phyloP scores from a whole-genome alignment of 2,113 vertebrate genomes.

The Suricata suricatta region DNA sequence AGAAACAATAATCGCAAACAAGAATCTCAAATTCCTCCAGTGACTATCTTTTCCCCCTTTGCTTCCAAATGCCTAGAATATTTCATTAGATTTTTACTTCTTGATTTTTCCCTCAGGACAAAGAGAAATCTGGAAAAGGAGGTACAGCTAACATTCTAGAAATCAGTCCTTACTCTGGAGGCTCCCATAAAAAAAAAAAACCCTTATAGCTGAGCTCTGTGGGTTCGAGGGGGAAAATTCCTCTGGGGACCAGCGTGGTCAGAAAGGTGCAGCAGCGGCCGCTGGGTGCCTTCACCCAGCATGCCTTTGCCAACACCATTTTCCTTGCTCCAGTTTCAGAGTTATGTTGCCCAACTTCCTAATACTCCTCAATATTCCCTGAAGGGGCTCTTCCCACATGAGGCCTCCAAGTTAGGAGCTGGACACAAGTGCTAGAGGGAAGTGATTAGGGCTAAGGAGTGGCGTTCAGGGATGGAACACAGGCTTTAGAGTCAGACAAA shows the following conservation, averaged over 20 bases:
- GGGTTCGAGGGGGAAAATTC: rapidly evolving
- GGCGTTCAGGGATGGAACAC: not conserved
- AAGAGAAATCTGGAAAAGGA: not conserved
- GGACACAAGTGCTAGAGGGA: not conserved
- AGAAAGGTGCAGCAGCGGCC: not conserved
- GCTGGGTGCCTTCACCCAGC: rapidly evolving
- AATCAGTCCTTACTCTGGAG: not conserved
- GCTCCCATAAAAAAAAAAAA: not conserved
- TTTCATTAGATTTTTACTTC: constrained; percentile 13
- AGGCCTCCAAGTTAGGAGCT: not conserved
- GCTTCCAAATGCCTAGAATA: not conserved
- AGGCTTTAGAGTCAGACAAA: not conserved
- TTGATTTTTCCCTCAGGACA: constrained; percentile 26
- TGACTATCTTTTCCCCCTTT: constrained; percentile 30
- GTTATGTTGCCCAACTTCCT: not conserved
- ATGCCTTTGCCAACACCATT: rapidly evolving
- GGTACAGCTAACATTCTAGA: not conserved
- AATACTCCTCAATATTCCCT: too few relatives aligned
- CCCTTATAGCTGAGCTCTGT: not conserved
- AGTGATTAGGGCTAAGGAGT: not conserved
- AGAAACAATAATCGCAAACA: constrained; percentile 26
- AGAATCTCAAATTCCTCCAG: constrained; percentile 43
- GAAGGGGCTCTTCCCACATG: not conserved
- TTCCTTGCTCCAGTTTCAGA: not conserved
- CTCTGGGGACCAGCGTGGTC: rapidly evolving